Percentiles rank a stretch among this genome's conserved stretches.
phyloP scores from a whole-genome alignment of 2,888 invertebrate species.

The Erebia aethiops region DNA sequence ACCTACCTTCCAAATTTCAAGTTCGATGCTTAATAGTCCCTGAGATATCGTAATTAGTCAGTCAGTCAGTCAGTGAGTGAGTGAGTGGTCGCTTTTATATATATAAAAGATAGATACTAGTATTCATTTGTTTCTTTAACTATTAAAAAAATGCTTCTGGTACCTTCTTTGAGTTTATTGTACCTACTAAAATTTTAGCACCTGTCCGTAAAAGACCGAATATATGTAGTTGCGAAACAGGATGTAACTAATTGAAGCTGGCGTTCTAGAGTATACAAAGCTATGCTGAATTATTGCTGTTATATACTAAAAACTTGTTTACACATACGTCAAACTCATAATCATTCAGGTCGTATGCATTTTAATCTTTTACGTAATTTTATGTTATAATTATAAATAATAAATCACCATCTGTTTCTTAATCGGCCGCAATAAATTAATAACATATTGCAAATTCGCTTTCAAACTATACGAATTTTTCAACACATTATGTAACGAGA shows the following conservation, averaged over 20 bases:
- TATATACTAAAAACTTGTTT: constrained; percentile 34
- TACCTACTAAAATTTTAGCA: constrained; percentile 17
- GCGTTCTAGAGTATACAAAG: constrained; percentile 27
- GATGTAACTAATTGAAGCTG: constrained; percentile 35
- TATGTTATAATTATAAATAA: not conserved
- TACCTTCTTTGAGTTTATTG: not conserved
- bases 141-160: not conserved
- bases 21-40: too few relatives aligned
- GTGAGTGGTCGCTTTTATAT: too few relatives aligned
- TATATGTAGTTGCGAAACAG: constrained; percentile 30
- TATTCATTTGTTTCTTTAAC: too few relatives aligned
- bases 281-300: constrained; percentile 33
- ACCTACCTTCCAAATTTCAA: too few relatives aligned
- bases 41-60: too few relatives aligned
- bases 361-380: constrained; percentile 24
- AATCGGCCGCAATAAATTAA: not conserved
- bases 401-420: not conserved
- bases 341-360: constrained; percentile 32
- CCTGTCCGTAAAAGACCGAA: constrained; percentile 29
- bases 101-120: too few relatives aligned
- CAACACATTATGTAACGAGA: too few relatives aligned
- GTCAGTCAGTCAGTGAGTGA: too few relatives aligned
- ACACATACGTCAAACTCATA: constrained; percentile 24
- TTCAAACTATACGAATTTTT: not conserved
- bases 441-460: not conserved